Percentiles rank a stretch among this genome's conserved stretches.
Conservation (phyloP, 2,113 vertebrate genomes). For the Neopipo cinnamomea region DNA sequence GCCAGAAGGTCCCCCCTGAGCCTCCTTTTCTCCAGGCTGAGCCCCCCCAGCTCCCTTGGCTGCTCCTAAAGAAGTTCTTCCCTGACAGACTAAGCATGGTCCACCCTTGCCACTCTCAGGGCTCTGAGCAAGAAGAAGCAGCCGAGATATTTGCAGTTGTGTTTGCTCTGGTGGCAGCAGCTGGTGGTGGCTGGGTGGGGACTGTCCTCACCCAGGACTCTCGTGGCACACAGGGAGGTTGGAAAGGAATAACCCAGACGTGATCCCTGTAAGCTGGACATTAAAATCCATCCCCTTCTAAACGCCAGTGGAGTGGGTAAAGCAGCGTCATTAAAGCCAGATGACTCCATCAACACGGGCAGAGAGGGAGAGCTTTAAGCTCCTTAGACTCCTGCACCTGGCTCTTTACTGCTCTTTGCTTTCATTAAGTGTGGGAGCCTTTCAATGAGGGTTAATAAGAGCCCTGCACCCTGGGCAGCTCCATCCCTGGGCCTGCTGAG, state of each 20-base stretch:
- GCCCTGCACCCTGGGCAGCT: neutral
- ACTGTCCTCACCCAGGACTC: neutral
- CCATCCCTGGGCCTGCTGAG: rapidly evolving
- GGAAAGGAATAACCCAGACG: neutral
- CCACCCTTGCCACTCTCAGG: neutral
- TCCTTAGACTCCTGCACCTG: neutral
- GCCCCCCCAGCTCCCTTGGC: neutral
- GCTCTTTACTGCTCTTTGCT: neutral
- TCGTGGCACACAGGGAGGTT: neutral
- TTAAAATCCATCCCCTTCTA: rapidly evolving
- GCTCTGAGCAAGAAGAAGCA: neutral
- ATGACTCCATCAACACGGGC: neutral
- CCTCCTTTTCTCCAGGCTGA: neutral
- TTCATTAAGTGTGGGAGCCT: neutral
- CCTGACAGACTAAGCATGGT: rapidly evolving
- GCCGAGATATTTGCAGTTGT: neutral
- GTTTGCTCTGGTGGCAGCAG: neutral
- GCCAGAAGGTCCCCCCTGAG: neutral
- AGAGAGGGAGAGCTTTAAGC: neutral
- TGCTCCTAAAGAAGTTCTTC: neutral
- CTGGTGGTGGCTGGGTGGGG: neutral
- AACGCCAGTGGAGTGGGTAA: neutral
- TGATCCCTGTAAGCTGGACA: neutral
- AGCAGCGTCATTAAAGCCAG: neutral
- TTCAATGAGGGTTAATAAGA: neutral